A percentile compares a stretch with the other conserved stretches of the same genome.
These are phyloP conservation scores for Progne subis DNA, from an alignment of 2,113 vertebrate species.

Conservation along the genomic window DNA sequence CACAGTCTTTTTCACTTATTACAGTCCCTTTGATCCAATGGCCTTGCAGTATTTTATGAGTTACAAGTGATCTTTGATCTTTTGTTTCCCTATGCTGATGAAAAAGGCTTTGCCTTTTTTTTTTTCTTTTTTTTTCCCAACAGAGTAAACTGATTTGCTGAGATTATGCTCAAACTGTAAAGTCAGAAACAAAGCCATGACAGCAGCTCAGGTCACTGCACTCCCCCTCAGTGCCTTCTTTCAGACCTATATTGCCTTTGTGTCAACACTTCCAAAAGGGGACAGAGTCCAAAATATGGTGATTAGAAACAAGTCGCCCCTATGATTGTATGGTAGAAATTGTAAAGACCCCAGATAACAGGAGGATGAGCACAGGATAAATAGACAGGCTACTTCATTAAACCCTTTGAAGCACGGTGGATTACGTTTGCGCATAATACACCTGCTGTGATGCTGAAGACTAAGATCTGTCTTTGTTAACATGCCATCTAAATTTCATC, in stretches of 20 bases:
- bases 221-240: neutral
- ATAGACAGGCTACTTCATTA: neutral
- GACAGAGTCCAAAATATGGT: neutral
- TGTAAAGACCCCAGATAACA: neutral
- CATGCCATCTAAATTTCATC: neutral
- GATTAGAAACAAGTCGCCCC: neutral
- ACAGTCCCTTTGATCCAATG: neutral
- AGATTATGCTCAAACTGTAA: neutral
- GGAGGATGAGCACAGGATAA: neutral
- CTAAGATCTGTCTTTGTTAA: constrained; percentile 37
- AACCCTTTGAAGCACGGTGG: constrained; percentile 2
- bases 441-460: constrained; percentile 23
- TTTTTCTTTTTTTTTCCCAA: neutral
- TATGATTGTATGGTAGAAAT: neutral
- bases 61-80: neutral
- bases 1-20: neutral
- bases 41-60: neutral
- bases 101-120: neutral
- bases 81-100: neutral
- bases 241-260: neutral
- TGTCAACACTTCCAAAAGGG: neutral
- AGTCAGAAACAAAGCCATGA: neutral
- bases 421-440: neutral
- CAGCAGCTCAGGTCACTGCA: neutral
- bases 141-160: neutral